Conservation (phyloP, 1,140 invertebrate species). For the Brachionus sp. region DNA sequence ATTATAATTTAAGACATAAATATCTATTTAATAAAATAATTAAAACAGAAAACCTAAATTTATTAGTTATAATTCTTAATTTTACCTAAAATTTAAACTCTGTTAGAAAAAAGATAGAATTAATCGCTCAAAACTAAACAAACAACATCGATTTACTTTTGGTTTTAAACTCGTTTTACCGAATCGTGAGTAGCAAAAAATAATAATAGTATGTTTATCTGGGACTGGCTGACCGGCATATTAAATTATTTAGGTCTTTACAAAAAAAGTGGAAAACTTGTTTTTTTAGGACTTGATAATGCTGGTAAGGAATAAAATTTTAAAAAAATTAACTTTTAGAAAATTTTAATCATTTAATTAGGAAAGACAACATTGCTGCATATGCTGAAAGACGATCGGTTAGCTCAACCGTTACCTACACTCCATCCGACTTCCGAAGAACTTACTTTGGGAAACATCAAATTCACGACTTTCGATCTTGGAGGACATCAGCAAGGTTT, state of each 20-base stretch:
- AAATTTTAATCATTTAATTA: not conserved
- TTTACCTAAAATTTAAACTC: not conserved
- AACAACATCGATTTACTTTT: no score
- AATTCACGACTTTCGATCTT: conserved; percentile 98
- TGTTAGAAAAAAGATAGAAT: not conserved
- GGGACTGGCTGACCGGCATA: conserved; percentile 76
- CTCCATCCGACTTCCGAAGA: conserved; percentile 99
- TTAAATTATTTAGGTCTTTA: conserved; percentile 65
- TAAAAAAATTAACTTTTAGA: not conserved
- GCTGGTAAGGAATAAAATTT: conserved; percentile 70
- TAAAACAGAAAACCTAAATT: not conserved
- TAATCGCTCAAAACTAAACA: not conserved
- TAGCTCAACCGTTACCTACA: conserved; percentile 97
- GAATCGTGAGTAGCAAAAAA: not conserved
- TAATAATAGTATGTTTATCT: conserved; percentile 78
- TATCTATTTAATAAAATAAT: not conserved
- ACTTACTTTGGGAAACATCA: conserved; percentile 96
- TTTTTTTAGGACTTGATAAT: conserved; percentile 97
- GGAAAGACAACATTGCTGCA: conserved; percentile 82
- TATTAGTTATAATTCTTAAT: not conserved
- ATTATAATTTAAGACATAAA: not conserved
- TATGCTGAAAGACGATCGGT: conserved; percentile 98
- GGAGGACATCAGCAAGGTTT: conserved; percentile 86
- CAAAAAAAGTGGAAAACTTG: conserved; percentile 96
- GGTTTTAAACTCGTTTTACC: not conserved